Conservation (phyloP, 2,113 vertebrate genomes). For the Malurus melanocephalus region DNA sequence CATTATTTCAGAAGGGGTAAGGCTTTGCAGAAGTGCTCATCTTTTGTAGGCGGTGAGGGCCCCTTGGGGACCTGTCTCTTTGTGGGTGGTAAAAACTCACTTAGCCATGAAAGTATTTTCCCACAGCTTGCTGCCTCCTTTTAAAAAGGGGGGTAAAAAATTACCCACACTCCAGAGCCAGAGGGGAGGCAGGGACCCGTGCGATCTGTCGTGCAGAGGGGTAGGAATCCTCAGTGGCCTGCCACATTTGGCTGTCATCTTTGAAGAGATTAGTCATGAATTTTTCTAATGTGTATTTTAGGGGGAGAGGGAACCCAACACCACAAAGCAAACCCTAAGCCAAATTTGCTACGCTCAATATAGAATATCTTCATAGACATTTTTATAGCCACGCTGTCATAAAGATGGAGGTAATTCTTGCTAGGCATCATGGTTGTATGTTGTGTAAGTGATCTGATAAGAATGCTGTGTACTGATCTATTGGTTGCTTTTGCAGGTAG, state of each 20-base stretch:
- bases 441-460: not conserved
- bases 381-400: not conserved
- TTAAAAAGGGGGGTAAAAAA: not conserved
- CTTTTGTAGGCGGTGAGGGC: slow-evolving; percentile 63
- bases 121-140: slow-evolving; percentile 41
- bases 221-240: not conserved
- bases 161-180: slow-evolving; percentile 36
- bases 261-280: not conserved
- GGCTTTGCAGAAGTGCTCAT: slow-evolving; percentile 52
- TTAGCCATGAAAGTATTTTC: slow-evolving; percentile 70
- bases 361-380: not conserved
- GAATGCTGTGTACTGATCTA: not conserved
- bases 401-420: not conserved
- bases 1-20: slow-evolving; percentile 48
- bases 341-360: not conserved
- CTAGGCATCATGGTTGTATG: not conserved
- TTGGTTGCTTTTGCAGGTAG: not conserved
- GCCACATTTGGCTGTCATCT: not conserved
- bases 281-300: not conserved
- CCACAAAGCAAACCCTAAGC: not conserved
- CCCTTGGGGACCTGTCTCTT: slow-evolving; percentile 68
- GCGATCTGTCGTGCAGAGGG: not conserved
- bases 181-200: slow-evolving; percentile 5
- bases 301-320: rapidly evolving
- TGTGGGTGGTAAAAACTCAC: slow-evolving; percentile 72